Evolutionary conservation across 2,888 invertebrate species (phyloP).

Genomic region (Leucophenga montana): DNA sequence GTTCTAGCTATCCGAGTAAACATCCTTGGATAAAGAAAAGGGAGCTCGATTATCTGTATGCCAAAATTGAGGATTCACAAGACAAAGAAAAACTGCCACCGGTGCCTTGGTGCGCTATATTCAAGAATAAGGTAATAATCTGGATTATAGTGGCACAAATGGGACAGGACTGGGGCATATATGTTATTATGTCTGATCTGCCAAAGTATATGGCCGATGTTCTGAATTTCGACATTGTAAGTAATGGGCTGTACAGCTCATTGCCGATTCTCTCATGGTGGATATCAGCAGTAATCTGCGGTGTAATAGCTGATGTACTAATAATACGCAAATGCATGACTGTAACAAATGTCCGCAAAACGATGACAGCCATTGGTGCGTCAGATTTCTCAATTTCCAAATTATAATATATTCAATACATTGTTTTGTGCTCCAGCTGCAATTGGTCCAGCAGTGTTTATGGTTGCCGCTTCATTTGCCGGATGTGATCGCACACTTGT

Average conservation of each 20-base stretch:
- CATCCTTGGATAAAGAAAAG: conserved; percentile 81
- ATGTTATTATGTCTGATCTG: conserved; percentile 76
- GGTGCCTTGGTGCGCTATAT: conserved; percentile 80
- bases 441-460: conserved; percentile 77
- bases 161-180: conserved; percentile 77
- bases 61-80: conserved; percentile 75
- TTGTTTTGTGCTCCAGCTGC: conserved; percentile 69
- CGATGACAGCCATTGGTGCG: conserved; percentile 78
- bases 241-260: conserved; percentile 75
- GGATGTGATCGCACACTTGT: conserved; percentile 77
- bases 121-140: conserved; percentile 80
- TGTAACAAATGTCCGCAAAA: conserved; percentile 77
- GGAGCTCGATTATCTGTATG: conserved; percentile 78
- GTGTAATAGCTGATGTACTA: conserved; percentile 78
- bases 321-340: conserved; percentile 75
- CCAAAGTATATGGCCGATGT: conserved; percentile 77
- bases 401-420: neutral
- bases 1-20: conserved; percentile 78
- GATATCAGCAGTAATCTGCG: conserved; percentile 75
- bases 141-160: conserved; percentile 80
- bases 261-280: conserved; percentile 76
- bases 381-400: neutral
- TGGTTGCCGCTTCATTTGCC: conserved; percentile 79
- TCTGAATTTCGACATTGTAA: conserved; percentile 74
- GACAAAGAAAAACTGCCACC: conserved; percentile 74